These are phyloP conservation scores for Agrotis segetum DNA, from an alignment of 2,888 invertebrate species.

Conservation along the genomic window DNA sequence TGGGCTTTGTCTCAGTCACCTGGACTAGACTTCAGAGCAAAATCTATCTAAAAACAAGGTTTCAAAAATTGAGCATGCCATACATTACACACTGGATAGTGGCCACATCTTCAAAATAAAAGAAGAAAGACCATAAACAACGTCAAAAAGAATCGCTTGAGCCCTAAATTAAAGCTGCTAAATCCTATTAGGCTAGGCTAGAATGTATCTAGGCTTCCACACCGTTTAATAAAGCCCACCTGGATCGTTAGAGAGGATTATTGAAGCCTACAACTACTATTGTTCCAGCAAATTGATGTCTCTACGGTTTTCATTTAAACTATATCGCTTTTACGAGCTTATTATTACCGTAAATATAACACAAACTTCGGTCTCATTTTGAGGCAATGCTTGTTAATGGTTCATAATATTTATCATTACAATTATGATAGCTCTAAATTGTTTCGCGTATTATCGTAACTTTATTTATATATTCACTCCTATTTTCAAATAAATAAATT, in stretches of 20 bases:
- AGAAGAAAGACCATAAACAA: background rate
- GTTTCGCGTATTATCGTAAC: too few relatives aligned
- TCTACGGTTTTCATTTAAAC: conserved; percentile 51
- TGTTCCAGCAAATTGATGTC: conserved; percentile 36
- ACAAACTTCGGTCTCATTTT: background rate
- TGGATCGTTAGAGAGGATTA: conserved; percentile 25
- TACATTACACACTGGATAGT: too few relatives aligned
- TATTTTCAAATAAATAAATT: too few relatives aligned
- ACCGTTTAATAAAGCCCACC: conserved; percentile 26
- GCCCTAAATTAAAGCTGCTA: too few relatives aligned
- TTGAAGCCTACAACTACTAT: conserved; percentile 9
- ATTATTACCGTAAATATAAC: background rate
- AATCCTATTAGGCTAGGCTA: background rate
- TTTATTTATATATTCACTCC: too few relatives aligned
- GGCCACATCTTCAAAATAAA: too few relatives aligned
- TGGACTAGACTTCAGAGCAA: too few relatives aligned
- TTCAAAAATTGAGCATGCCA: too few relatives aligned
- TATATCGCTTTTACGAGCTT: background rate
- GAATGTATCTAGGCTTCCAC: background rate
- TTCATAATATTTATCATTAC: too few relatives aligned
- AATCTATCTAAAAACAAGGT: too few relatives aligned
- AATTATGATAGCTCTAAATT: too few relatives aligned
- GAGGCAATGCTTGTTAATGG: background rate
- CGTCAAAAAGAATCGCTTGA: background rate
- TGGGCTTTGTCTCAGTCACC: too few relatives aligned